Evolutionary conservation across 2,888 invertebrate genomes (phyloP).

Genomic region (Caenorhabditis panamensis): DNA sequence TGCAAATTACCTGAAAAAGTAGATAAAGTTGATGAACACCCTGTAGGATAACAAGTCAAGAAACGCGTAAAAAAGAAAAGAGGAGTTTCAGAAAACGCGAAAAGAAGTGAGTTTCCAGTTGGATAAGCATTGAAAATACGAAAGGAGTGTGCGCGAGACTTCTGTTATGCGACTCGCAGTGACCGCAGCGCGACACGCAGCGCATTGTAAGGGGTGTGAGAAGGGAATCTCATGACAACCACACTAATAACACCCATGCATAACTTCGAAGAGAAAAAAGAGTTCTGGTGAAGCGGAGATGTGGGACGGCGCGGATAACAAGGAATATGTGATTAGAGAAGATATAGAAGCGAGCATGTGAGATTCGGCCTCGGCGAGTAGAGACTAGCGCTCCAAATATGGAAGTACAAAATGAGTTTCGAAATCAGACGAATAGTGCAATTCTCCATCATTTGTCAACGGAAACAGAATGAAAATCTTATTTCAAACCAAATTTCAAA

Average conservation of each 20-base stretch:
- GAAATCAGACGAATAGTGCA: no score
- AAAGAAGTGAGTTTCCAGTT: neutral
- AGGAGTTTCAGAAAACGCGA: neutral
- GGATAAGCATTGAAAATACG: neutral
- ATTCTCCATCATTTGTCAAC: no score
- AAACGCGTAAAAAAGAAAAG: neutral
- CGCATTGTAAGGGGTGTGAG: neutral
- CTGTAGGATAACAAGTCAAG: neutral
- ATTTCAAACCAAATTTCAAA: no score
- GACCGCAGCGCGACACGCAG: conserved; percentile 33
- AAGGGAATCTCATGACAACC: conserved; percentile 22
- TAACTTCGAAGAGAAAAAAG: neutral
- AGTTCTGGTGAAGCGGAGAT: neutral
- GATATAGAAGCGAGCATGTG: no score
- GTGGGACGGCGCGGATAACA: neutral
- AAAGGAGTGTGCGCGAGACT: neutral
- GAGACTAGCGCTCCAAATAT: no score
- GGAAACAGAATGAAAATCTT: neutral
- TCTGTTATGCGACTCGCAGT: conserved; percentile 24
- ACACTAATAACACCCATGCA: neutral
- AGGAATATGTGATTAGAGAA: neutral
- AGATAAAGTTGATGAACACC: neutral
- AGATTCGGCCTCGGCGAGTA: no score
- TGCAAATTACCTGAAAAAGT: conserved; percentile 17
- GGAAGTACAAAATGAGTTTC: no score